Evolutionary conservation across 2,888 invertebrate species (phyloP).

Genomic region (Athripsodes cinereus): DNA sequence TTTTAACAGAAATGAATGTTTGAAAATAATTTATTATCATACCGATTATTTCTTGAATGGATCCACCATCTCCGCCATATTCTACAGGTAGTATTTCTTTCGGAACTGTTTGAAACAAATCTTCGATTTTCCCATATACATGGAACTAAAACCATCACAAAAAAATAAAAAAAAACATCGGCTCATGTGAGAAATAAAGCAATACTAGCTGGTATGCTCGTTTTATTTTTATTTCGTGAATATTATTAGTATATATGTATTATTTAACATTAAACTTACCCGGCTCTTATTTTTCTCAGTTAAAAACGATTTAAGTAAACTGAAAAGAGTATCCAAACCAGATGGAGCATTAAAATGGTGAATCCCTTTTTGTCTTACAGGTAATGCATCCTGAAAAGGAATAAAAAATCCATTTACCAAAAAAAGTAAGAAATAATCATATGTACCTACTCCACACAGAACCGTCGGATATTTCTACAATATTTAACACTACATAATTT

Average conservation of each 20-base stretch:
- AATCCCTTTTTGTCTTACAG: constrained; percentile 51
- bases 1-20: too few species aligned
- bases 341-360: constrained; percentile 53
- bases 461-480: too few species aligned
- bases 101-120: constrained; percentile 46
- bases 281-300: constrained; percentile 52
- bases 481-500: too few species aligned
- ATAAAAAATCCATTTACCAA: too few species aligned
- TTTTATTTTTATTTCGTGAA: too few species aligned
- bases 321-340: constrained; percentile 51
- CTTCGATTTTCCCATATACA: constrained; percentile 45
- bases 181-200: too few species aligned
- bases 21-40: constrained; percentile 25
- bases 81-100: constrained; percentile 48
- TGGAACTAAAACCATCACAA: constrained; percentile 49
- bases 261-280: too few species aligned
- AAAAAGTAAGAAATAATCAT: too few species aligned
- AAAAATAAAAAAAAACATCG: too few species aligned
- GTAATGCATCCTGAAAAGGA: constrained; percentile 50
- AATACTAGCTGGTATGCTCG: too few species aligned
- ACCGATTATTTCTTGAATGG: constrained; percentile 47
- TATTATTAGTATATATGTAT: neutral
- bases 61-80: constrained; percentile 51
- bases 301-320: constrained; percentile 47
- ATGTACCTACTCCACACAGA: too few species aligned